Base-by-base conservation (phyloP, 2,113 vertebrate species). In the Arvicanthis niloticus region DNA sequence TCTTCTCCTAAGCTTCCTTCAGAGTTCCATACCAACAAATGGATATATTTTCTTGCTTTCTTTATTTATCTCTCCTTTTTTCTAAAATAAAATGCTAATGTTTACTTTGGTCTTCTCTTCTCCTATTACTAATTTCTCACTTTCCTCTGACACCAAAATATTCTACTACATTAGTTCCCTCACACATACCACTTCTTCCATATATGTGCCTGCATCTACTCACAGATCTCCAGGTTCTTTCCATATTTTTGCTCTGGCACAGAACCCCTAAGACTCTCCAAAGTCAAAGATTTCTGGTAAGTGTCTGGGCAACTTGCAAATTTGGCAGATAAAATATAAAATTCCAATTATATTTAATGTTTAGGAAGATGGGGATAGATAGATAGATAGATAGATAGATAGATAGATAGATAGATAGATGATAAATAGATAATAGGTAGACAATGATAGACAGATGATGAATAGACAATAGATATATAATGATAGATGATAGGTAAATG, bases 61-160 rank as follows among this genome's bases (percentile, higher is more conserved):
- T 91, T 89, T 29, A 65, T 81, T 91, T 16, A 19, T 89, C 53
- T 53, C 21, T 34, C 17, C 85, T 31, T 9, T 91, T 95, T 94
- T 73, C 97, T 94, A 93, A 91, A 89, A 75, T 10, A 22, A 95
- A 91, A 48, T 10, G 65, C 62, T 85, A 77, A 24, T 7, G 19
- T 87, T 22, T 93, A 78, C 56, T 37, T 53, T 81, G 34, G 34
- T n/a, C 16, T 78, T 78, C 40, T 93, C 67, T 78, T 90, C 75
- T 88, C 86, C 29, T 12, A 73, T 21, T 53, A 42, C n/a, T 53
- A 34, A 78, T 81, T 87, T 65, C 88, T 94, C 15, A 29, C 40
- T n/a, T 75, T 88, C 60, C 34, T 92, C 95, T 56, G n/a, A 65
- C 65, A 94, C 34, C 21, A 86, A 72, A 88, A 80, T 84, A 53